phyloP scores from a whole-genome alignment of 1,140 invertebrate species.

The Myzus persicae region DNA sequence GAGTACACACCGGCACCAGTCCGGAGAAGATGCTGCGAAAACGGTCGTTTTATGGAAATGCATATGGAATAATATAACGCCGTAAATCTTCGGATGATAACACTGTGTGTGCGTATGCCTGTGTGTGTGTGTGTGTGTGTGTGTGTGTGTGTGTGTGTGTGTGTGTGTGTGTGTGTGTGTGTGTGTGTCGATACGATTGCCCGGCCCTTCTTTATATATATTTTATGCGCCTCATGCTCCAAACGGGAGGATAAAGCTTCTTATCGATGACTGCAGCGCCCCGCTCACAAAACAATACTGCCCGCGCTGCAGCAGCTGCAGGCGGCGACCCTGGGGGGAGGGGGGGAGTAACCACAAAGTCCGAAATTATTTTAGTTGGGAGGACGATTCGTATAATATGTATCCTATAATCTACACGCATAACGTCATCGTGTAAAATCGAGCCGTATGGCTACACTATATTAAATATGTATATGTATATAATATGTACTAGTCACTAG shows the following conservation, averaged over 20 bases:
- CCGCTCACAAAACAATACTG: not conserved
- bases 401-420: not conserved
- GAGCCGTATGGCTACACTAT: not conserved
- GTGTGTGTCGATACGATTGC: conserved; percentile 13
- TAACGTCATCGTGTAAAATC: not conserved
- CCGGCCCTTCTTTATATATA: not conserved
- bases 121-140: not conserved
- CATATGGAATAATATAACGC: conserved; percentile 45
- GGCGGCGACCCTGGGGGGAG: not conserved
- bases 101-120: not conserved
- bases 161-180: not conserved
- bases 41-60: conserved; percentile 49
- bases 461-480: too few relatives aligned
- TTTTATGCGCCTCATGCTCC: not conserved
- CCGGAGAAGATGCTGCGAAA: not conserved
- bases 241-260: not conserved
- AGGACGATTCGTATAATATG: not conserved
- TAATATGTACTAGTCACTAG: too few relatives aligned
- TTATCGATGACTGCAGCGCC: conserved; percentile 35
- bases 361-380: conserved; percentile 23
- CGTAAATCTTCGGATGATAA: conserved; percentile 2
- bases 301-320: not conserved
- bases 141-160: not conserved
- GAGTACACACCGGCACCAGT: not conserved
- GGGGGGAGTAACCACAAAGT: not conserved